Evolutionary conservation across 1,140 invertebrate genomes (phyloP), one percentile per base, ranked within the genome.

Genomic region (Elysia chlorotica): DNA sequence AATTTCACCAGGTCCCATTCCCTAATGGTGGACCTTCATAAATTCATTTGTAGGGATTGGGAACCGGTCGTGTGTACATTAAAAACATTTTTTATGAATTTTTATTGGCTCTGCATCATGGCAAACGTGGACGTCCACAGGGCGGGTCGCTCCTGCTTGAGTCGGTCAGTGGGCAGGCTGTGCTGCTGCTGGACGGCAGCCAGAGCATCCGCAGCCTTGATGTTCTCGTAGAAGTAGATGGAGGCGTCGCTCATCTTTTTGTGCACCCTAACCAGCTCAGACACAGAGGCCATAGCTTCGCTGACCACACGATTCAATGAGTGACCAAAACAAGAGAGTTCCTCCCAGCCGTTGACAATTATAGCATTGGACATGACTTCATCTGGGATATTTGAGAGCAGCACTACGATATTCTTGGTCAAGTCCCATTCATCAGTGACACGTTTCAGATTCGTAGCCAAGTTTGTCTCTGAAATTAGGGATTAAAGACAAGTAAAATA

Each of bases 181-280:
- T 70, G 67, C 25, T 70, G 67, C 36, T 70, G 67, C 54, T 70
- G 67, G 10, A 70, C 67, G 10, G 54, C 67, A 4, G 67, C 67
- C 25, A 70, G 28, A 23, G 67, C 59, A n/a, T 70, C 67, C 30
- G 67, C 30, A 25, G 67, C 67, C 28, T 70, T 70, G 67, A n/a
- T 59, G 25, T 56, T 70, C 33, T 70, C 59, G 33, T 70, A 53
- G 59, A 70, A 70, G 54, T 70, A 70, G 38, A n/a, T 48, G 4
- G 59, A 53, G 3, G 67, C 67, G 21, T 70, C 67, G 28, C 54
- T 59, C 35, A 56, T 70, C 33, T 70, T 70, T 31, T 70, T 70
- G 25, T 70, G 67, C 23, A 70, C 59, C 5, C 67, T 33, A 6
- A 38, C 33, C 0, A 70, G 31, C 56, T 70, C 67, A 36, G 67